Percentiles rank a stretch among this genome's conserved stretches.
phyloP scores from a whole-genome alignment of 2,797 vertebrate species.

The Luscinia megarhynchos region DNA sequence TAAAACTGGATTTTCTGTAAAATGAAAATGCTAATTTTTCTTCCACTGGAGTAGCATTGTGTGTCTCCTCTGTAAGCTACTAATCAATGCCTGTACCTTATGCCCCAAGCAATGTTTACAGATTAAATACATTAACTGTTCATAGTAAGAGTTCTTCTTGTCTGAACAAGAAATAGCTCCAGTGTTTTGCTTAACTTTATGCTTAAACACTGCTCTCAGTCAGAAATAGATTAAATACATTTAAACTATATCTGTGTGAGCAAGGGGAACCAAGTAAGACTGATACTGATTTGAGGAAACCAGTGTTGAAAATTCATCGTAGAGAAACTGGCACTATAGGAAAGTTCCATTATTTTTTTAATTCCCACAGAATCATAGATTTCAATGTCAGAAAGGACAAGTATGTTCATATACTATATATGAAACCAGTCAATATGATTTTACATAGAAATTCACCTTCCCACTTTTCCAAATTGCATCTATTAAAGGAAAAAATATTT shows the following conservation, averaged over 20 bases:
- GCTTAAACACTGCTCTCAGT: constrained; percentile 28
- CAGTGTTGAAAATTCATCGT: not conserved
- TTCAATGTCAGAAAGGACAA: not conserved
- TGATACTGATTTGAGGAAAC: not conserved
- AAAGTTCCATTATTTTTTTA: not conserved
- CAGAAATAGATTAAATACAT: constrained; percentile 14
- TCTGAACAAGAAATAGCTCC: constrained; percentile 47
- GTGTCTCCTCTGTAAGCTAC: constrained; percentile 53
- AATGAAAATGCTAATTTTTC: constrained; percentile 27
- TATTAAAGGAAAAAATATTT: not conserved
- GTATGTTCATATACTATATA: not conserved
- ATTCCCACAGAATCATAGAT: not conserved
- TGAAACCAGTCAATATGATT: not conserved
- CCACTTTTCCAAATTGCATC: not conserved
- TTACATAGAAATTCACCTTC: not conserved
- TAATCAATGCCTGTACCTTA: constrained; percentile 61
- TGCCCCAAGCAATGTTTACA: constrained; percentile 42
- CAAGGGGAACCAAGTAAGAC: not conserved
- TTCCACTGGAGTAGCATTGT: constrained; percentile 24
- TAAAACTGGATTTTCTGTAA: constrained; percentile 37
- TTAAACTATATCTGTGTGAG: constrained; percentile 4
- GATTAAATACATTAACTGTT: constrained; percentile 45
- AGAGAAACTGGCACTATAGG: not conserved
- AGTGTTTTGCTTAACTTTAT: constrained; percentile 35
- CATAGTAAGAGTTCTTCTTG: not conserved